Conservation (phyloP, 2,797 vertebrate species). For the Sebastiscus tertius region DNA sequence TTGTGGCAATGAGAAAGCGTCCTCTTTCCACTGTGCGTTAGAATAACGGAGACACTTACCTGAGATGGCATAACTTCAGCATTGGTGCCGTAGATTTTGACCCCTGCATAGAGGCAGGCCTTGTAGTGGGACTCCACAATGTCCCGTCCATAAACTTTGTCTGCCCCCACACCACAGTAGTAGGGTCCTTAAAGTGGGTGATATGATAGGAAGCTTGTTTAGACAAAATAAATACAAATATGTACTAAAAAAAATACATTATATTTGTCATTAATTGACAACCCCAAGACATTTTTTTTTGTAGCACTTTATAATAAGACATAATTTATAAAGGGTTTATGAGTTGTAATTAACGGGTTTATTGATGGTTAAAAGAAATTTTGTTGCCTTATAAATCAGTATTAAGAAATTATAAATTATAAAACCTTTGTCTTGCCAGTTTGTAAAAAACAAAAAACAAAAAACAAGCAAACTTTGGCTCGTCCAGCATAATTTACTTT, state of each 20-base stretch:
- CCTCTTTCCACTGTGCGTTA: not conserved
- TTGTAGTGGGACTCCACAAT: slow-evolving; percentile 91
- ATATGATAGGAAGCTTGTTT: slow-evolving; percentile 6
- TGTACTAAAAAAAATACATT: not conserved
- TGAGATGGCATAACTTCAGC: slow-evolving; percentile 94
- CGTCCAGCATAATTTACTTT: not conserved
- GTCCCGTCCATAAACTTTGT: slow-evolving; percentile 87
- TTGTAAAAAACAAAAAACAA: not conserved
- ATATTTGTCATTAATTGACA: not conserved
- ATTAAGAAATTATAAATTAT: not conserved
- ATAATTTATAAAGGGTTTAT: not conserved
- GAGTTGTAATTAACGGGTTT: not conserved
- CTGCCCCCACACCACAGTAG: slow-evolving; percentile 90
- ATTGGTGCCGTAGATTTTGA: slow-evolving; percentile 88
- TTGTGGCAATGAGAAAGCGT: not conserved
- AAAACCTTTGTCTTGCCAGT: not conserved
- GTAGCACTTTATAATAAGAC: not conserved
- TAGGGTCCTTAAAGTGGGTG: slow-evolving; percentile 83
- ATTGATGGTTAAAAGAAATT: not conserved
- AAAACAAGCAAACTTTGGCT: not conserved
- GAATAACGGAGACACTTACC: slow-evolving; percentile 66
- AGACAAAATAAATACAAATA: not conserved
- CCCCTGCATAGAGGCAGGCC: slow-evolving; percentile 87
- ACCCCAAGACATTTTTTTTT: not conserved
- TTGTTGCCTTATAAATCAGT: not conserved